Evolutionary conservation across 2,113 vertebrate genomes (phyloP), one percentile per base, ranked within the genome.

Genomic region (Phoenicopterus ruber): DNA sequence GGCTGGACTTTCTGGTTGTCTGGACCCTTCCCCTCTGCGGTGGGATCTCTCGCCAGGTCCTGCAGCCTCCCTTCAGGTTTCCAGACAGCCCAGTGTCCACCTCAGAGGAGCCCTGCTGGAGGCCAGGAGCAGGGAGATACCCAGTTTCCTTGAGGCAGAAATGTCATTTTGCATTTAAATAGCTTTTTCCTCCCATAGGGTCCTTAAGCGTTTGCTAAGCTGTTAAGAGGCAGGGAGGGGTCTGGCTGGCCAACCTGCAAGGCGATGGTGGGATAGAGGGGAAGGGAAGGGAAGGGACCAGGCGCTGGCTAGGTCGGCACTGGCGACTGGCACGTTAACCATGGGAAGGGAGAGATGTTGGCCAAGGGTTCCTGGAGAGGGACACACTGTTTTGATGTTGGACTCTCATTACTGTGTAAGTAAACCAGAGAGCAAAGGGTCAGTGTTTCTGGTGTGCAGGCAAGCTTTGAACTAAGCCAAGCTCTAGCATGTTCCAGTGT

Each of bases 231-330:
- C 17, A 17, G 40, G 20, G 21, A 42, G 13, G 7, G 17, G 31
- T 52, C 32, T 52, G 38, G 26, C 61, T 87, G 78, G 61, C 34
- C 76, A 85, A 21, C 40, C 47, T 49, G 34, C 15, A 8, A 44
- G 58, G 34, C 2, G 2, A 18, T 24, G 14, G 21, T 67, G 71
- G 36, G 54, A 34, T 40, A 49, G 74, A 88, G 40, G 49, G 40
- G 26, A 72, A 38, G 32, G 32, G 55, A 59, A n/a, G n/a, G n/a
- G n/a, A n/a, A 82, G n/a, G 34, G 22, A 78, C 44, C 40, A 67
- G 54, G 19, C 3, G 0, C 21, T 65, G 54, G 3, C 7, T 4
- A 2, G 31, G 17, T 5, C 3, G 4, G 13, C 36, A 32, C 34
- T 38, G 50, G 38, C 3, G 1, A 65, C 40, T 46, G 62, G 16